Evolutionary conservation across 2,797 vertebrate genomes (phyloP).

Genomic region (Megalops cyprinoides): DNA sequence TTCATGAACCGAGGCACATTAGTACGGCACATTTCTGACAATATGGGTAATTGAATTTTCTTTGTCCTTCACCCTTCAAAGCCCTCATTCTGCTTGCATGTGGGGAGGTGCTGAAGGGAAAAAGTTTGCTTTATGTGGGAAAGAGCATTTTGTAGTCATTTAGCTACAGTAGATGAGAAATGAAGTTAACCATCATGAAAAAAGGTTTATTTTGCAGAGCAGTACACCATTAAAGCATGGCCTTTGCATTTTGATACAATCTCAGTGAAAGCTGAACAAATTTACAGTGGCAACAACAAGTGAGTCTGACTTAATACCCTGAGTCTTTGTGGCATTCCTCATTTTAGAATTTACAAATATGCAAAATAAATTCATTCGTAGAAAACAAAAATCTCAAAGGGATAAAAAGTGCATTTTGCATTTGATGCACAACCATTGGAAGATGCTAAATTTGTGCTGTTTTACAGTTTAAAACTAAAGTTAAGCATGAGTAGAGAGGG

Average conservation of each 20-base stretch:
- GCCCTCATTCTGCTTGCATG: background rate
- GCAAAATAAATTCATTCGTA: slow-evolving; percentile 75
- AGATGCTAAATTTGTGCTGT: slow-evolving; percentile 61
- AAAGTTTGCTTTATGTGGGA: too few relatives aligned
- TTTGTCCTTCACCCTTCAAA: background rate
- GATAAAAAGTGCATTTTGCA: slow-evolving; percentile 51
- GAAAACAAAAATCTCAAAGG: slow-evolving; percentile 73
- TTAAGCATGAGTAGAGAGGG: slow-evolving; percentile 34
- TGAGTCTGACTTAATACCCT: slow-evolving; percentile 53
- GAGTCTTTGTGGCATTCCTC: slow-evolving; percentile 56
- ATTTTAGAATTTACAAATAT: slow-evolving; percentile 59
- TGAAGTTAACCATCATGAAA: slow-evolving; percentile 39
- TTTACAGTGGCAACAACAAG: slow-evolving; percentile 35
- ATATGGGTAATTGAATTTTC: background rate
- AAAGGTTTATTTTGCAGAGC: slow-evolving; percentile 80
- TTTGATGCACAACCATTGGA: slow-evolving; percentile 62
- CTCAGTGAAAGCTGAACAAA: slow-evolving; percentile 41
- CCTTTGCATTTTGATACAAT: slow-evolving; percentile 54
- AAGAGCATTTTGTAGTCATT: background rate
- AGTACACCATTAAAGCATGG: slow-evolving; percentile 69
- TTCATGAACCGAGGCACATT: background rate
- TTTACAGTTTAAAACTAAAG: slow-evolving; percentile 47
- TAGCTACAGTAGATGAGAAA: background rate
- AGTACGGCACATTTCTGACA: background rate
- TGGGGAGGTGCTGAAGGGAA: too few relatives aligned